These are phyloP conservation scores for Leptodactylus fuscus DNA, from an alignment of 2,113 vertebrate species.

Conservation along the genomic window DNA sequence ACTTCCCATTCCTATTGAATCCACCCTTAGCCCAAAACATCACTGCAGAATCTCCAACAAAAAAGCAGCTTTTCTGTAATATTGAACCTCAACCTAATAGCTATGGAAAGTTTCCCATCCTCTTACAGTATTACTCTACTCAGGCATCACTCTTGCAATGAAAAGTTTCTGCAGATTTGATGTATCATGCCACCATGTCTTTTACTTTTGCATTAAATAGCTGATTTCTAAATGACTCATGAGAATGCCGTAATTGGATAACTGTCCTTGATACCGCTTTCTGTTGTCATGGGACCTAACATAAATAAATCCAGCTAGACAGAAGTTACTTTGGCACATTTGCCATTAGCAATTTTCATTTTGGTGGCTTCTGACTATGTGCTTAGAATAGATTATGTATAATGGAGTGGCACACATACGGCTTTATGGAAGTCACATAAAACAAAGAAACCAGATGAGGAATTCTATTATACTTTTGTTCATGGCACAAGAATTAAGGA, in stretches of 20 bases:
- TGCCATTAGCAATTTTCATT: constrained; percentile 37
- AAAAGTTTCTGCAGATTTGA: constrained; percentile 5
- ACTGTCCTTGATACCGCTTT: constrained; percentile 40
- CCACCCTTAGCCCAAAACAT: too few species aligned
- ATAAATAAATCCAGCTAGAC: constrained; percentile 45
- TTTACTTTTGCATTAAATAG: constrained; percentile 36
- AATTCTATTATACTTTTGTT: neutral
- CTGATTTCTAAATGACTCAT: constrained; percentile 53
- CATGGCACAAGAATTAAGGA: neutral
- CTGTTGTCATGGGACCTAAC: constrained; percentile 47
- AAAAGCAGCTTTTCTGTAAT: too few species aligned
- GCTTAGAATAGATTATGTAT: constrained; percentile 9
- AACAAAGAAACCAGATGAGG: neutral
- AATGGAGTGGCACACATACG: neutral
- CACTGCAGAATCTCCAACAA: too few species aligned
- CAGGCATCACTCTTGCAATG: neutral
- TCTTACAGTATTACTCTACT: neutral
- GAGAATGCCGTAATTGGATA: constrained; percentile 55
- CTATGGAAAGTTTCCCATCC: neutral
- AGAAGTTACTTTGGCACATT: constrained; percentile 45
- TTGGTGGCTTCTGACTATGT: constrained; percentile 14
- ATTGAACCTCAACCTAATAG: too few species aligned
- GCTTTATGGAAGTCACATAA: neutral
- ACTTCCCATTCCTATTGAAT: too few species aligned
- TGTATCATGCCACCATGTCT: neutral